A percentile compares a stretch with the other conserved stretches of the same genome.
These are phyloP conservation scores for Alviniconcha strummeri DNA, from an alignment of 2,888 invertebrate genomes.

Conservation along the genomic window DNA sequence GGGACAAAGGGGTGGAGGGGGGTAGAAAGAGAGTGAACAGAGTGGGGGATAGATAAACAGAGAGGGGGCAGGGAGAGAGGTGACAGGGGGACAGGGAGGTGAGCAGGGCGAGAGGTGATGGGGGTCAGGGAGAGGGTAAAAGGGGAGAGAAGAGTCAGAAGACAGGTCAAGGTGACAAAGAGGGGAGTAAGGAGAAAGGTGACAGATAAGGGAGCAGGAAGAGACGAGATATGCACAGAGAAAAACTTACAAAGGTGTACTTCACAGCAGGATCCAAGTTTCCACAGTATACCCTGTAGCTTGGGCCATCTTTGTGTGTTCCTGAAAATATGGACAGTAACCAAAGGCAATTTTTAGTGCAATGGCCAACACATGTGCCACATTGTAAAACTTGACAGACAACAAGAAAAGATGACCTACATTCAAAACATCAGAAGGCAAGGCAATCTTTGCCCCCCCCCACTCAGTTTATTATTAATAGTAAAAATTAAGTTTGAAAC, in stretches of 20 bases:
- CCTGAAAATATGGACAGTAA: too few species aligned
- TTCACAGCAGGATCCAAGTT: constrained; percentile 1
- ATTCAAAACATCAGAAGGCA: too few species aligned
- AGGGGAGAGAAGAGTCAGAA: not conserved
- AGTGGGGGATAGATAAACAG: too few species aligned
- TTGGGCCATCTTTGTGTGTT: not conserved
- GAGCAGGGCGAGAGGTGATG: not conserved
- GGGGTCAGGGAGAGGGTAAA: not conserved
- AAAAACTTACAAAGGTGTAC: constrained; percentile 7
- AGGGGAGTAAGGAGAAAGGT: not conserved
- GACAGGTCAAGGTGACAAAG: not conserved
- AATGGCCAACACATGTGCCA: too few species aligned
- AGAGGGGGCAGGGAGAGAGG: not conserved
- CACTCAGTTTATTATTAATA: too few species aligned
- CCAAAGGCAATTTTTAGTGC: too few species aligned
- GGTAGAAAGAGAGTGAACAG: too few species aligned
- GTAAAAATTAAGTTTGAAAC: too few species aligned
- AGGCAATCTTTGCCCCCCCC: too few species aligned
- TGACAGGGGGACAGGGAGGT: not conserved
- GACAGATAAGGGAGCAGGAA: not conserved
- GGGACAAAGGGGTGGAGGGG: too few species aligned
- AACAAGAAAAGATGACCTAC: not conserved
- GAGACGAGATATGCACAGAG: not conserved
- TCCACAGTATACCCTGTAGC: not conserved
- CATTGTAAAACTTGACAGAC: not conserved